These are phyloP conservation scores for Antheraea yamamai DNA, from an alignment of 2,888 invertebrate species.

Conservation along the genomic window DNA sequence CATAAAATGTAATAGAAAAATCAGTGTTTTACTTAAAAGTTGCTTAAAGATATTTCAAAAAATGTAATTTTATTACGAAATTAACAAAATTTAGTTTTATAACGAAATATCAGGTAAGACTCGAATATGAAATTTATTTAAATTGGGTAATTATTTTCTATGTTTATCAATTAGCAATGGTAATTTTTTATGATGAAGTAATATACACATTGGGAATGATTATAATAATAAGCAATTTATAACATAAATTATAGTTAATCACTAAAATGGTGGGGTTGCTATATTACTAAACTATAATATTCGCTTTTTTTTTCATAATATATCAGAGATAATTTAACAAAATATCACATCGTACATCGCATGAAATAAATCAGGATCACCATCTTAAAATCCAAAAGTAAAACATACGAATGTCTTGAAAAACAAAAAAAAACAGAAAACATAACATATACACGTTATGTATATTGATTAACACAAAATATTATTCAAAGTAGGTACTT, in stretches of 20 bases:
- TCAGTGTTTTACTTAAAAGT: too few species aligned
- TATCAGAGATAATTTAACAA: constrained; percentile 36
- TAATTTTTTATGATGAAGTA: background rate
- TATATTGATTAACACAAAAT: background rate
- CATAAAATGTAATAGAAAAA: background rate
- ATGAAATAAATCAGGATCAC: constrained; percentile 15
- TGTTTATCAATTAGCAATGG: background rate
- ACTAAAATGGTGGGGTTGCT: constrained; percentile 43
- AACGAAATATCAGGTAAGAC: background rate
- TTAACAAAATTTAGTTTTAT: background rate
- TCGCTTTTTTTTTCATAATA: constrained; percentile 26
- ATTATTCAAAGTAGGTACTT: background rate
- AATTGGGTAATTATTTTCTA: background rate
- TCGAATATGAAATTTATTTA: background rate
- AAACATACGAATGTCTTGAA: background rate
- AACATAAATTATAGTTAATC: constrained; percentile 31
- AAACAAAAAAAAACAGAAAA: background rate
- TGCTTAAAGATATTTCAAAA: background rate
- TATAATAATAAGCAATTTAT: constrained; percentile 30
- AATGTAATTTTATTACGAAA: background rate
- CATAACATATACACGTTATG: background rate
- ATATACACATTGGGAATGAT: constrained; percentile 36
- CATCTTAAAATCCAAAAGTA: background rate
- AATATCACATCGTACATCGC: constrained; percentile 52
- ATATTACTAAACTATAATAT: constrained; percentile 30